These are phyloP conservation scores for Leucoraja erinaceus DNA, from an alignment of 2,113 vertebrate genomes.

Conservation along the genomic window DNA sequence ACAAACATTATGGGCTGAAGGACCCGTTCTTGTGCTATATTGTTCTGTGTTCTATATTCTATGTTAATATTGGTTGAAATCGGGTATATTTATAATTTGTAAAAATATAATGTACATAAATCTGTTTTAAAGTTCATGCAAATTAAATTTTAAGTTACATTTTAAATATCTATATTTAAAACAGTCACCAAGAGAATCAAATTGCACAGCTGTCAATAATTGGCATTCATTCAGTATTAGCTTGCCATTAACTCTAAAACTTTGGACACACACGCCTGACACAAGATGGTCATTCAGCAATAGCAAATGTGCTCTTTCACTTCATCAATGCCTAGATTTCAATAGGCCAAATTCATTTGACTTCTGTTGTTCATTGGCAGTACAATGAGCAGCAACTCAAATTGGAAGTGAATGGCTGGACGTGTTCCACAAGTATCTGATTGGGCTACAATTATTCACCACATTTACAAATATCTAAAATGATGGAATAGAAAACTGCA, in stretches of 20 bases:
- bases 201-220: neutral
- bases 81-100: no score
- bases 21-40: no score
- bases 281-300: neutral
- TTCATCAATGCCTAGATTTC: neutral
- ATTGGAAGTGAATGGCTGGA: no score
- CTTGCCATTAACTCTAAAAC: neutral
- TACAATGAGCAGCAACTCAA: no score
- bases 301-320: neutral
- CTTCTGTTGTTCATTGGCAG: neutral
- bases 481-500: no score
- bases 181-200: neutral
- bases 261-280: neutral
- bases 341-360: neutral
- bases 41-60: no score
- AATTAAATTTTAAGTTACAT: neutral
- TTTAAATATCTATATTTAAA: neutral
- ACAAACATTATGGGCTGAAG: no score
- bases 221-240: neutral
- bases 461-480: no score
- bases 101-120: neutral
- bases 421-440: no score
- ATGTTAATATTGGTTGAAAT: no score
- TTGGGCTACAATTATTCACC: no score
- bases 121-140: neutral